Evolutionary conservation across 2,113 vertebrate genomes (phyloP), one percentile per base, ranked within the genome.

Genomic region (Phoxinus phoxinus): DNA sequence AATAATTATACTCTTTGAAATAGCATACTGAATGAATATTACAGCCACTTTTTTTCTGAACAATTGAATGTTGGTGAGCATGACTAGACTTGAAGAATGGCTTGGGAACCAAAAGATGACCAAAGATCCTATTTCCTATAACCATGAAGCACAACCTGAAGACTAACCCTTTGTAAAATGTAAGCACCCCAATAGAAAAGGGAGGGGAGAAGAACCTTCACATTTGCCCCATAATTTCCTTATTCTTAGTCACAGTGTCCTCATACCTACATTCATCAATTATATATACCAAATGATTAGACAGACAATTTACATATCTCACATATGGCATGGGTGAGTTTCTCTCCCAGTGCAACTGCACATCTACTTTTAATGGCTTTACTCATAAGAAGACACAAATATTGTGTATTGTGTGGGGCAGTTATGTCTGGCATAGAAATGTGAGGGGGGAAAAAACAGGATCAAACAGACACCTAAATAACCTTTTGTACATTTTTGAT

Each of bases 1-100:
- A 89, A 23, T 92, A 94, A 92, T 91, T 93, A 94, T 91, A 94
- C 76, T 85, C 88, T 86, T 83, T 89, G 87, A 89, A 86, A 88
- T 80, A 87, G 86, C 79, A 89, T 41, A n/a, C 23, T 58, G 85
- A 65, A 48, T 41, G 35, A 72, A 63, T 73, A 69, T 61, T 73
- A 80, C 87, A 88, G 89, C n/a, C n/a, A n/a, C n/a, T n/a, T 23
- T 78, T n/a, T 21, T 21, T 3, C 51, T n/a, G 5, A 35, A 32
- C 30, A 59, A 78, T 0, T 25, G 1, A 2, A 23, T 44, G 23
- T 46, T 61, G 6, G 23, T 41, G 32, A 15, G 27, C 10, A 1
- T 77, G 30, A 35, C 32, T 63, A 80, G 19, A 10, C n/a, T 80
- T 44, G 15, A 61, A 44, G 35, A 61, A 61, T 63, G 77, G 1